Evolutionary conservation across 1,140 invertebrate genomes (phyloP).

Genomic region (Catajapyx aquilonaris): DNA sequence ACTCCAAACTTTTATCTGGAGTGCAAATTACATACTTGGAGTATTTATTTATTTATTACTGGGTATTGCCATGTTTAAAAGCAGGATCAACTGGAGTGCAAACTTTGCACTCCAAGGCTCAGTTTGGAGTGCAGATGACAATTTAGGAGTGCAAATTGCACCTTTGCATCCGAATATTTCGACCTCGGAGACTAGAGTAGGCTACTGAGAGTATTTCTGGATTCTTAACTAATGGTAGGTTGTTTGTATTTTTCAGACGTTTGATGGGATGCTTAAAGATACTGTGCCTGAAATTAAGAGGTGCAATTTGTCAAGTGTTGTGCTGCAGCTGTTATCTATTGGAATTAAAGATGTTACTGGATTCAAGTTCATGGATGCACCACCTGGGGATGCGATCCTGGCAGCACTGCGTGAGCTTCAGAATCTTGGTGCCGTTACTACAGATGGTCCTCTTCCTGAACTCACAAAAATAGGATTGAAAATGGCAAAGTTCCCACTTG

Average conservation of each 20-base stretch:
- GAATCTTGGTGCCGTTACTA: constrained; percentile 49
- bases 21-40: no score
- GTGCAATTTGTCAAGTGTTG: constrained; percentile 47
- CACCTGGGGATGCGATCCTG: constrained; percentile 39
- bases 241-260: constrained; percentile 33
- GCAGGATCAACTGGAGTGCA: no score
- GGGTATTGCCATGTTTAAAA: no score
- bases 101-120: no score
- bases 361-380: constrained; percentile 85
- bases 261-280: constrained; percentile 42
- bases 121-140: no score
- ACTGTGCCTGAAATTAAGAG: constrained; percentile 71
- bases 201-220: not conserved
- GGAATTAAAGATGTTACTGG: constrained; percentile 50
- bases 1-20: no score
- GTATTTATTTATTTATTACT: constrained; percentile 2
- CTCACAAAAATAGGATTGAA: constrained; percentile 61
- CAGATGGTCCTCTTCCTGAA: constrained; percentile 25
- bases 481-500: constrained; percentile 80
- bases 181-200: no score
- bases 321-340: constrained; percentile 64
- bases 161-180: no score
- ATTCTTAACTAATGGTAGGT: not conserved
- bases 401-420: constrained; percentile 45
- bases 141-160: no score